A percentile compares a stretch with the other conserved stretches of the same genome.
These are phyloP conservation scores for Lasioglossum figueresi DNA, from an alignment of 2,888 invertebrate species.

Conservation along the genomic window DNA sequence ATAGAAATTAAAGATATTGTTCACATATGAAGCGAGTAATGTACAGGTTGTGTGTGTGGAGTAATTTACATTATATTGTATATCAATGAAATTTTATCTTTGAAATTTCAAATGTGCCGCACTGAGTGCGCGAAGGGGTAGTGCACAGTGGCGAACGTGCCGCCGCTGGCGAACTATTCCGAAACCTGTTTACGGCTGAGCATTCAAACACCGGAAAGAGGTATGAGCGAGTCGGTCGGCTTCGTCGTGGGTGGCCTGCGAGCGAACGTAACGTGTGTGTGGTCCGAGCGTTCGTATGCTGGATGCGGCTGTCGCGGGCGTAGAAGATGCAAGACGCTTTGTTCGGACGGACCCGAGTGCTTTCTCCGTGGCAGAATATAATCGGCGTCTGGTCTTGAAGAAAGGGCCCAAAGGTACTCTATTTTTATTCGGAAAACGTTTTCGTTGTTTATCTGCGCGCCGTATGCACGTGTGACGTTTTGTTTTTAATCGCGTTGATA, in stretches of 20 bases:
- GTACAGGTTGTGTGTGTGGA: too few species aligned
- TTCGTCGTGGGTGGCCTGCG: constrained; percentile 78
- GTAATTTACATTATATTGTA: too few species aligned
- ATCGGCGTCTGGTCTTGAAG: constrained; percentile 33
- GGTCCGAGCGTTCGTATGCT: constrained; percentile 75
- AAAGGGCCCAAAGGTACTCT: constrained; percentile 52
- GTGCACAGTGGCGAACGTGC: not conserved
- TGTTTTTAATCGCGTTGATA: constrained; percentile 47
- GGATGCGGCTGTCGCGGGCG: constrained; percentile 70
- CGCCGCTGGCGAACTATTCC: constrained; percentile 55
- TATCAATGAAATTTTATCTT: not conserved
- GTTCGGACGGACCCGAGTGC: constrained; percentile 69
- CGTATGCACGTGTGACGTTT: constrained; percentile 58
- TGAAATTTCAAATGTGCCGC: not conserved
- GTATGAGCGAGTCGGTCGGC: constrained; percentile 54
- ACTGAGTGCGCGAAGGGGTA: not conserved
- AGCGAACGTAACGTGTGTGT: constrained; percentile 74
- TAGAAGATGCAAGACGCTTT: constrained; percentile 76
- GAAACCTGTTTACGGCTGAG: constrained; percentile 35
- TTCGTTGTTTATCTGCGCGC: constrained; percentile 47
- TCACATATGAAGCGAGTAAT: too few species aligned
- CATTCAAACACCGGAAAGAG: constrained; percentile 66
- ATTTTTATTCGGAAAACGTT: constrained; percentile 22
- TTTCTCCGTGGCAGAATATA: constrained; percentile 62
- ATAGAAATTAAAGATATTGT: too few species aligned